A percentile compares a stretch with the other conserved stretches of the same genome.
Evolutionary conservation across 2,113 vertebrate genomes (phyloP).

Genomic region (Sus scrofa): T2T-Sscrofa CM000822.6:11778001-11778500

Average conservation of each 20-base stretch:
- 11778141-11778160: neutral
- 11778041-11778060: neutral
- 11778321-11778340: neutral
- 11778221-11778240: neutral
- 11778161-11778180: neutral
- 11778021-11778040: neutral
- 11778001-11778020: neutral
- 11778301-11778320: neutral
- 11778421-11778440: neutral
- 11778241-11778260: neutral
- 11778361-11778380: neutral
- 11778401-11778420: neutral
- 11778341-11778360: neutral
- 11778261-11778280: neutral
- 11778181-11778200: neutral
- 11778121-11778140: neutral
- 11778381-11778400: conserved; percentile 6
- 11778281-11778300: neutral
- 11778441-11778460: neutral
- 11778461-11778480: neutral
- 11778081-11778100: neutral
- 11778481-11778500: neutral
- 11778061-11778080: neutral
- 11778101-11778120: neutral
- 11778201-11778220: neutral